A percentile compares a stretch with the other conserved stretches of the same genome.
Conservation (phyloP, 2,888 invertebrate genomes). For the Megamerina dolium region DNA sequence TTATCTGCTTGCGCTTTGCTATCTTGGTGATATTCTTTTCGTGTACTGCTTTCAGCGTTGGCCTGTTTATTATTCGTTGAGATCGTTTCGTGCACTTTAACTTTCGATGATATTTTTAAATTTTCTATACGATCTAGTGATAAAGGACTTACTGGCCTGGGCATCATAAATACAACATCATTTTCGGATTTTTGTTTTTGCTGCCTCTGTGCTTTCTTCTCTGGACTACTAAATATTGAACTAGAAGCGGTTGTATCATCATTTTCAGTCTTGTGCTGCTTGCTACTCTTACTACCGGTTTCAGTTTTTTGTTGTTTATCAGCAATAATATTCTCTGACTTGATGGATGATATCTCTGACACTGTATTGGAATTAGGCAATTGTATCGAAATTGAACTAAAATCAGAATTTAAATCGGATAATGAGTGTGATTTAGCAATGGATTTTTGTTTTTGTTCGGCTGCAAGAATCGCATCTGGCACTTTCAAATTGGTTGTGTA, state of each 20-base stretch:
- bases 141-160: conserved; percentile 28
- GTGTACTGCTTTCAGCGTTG: conserved; percentile 8
- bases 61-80: background rate
- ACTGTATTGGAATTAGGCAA: conserved; percentile 28
- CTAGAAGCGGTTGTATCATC: conserved; percentile 35
- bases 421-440: background rate
- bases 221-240: conserved; percentile 33
- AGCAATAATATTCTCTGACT: conserved; percentile 16
- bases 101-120: conserved; percentile 21
- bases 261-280: conserved; percentile 13
- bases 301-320: conserved; percentile 3
- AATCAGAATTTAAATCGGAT: conserved; percentile 31
- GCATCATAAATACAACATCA: conserved; percentile 16
- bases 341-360: conserved; percentile 29
- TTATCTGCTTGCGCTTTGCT: background rate
- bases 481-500: background rate
- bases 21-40: background rate
- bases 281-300: too few relatives aligned
- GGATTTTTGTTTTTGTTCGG: background rate
- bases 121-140: conserved; percentile 30
- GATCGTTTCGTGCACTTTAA: background rate
- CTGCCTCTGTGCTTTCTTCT: conserved; percentile 19
- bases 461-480: background rate
- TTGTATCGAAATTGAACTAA: conserved; percentile 32
- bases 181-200: background rate